Base-by-base conservation (phyloP, 2,797 vertebrate species). In the Pygocentrus nattereri region DNA sequence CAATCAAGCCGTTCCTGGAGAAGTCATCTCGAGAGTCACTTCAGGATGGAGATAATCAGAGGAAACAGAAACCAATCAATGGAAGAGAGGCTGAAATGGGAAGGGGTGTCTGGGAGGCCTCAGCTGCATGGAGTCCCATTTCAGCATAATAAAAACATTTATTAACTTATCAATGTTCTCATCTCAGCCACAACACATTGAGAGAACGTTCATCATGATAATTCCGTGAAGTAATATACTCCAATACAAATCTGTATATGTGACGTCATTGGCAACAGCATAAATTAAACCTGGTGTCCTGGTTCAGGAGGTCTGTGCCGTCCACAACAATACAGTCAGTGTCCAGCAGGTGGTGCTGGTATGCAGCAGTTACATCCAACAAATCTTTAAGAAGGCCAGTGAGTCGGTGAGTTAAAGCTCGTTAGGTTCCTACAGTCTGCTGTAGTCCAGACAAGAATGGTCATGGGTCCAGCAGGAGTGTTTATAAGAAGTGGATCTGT, bases 11-110 rank as follows among this genome's bases (percentile, higher is more conserved):
- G 16, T 19, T 47, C 23, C 18, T 16, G 10, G 65, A 50, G 30
- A 67, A 25, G 27, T 30, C 3, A 7, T 25, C 34, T 21, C 16
- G 11, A 78, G 65, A 38, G 76, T 69, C 65, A 19, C 65, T 34
- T 64, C 47, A 70, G 16, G 65, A 47, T 44, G 19, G 34, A 27
- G 50, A 58, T 47, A 78, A 70, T 70, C 52, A 71, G 30, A 44
- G 58, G 23, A 79, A 72, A 72, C 56, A 44, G 61, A 25, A 71
- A 54, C 67, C 52, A 68, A 58, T 52, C 44, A 54, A 21, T 61
- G 54, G 10, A n/a, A 59, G 34, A 47, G 38, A 64, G 34, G 50
- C 34, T 56, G 34, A 50, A 50, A n/a, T 6, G n/a, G 47, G 38
- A 27, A 79, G 27, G 25, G 65, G 27, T 34, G 62, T 31, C 61